Conservation (phyloP, 2,888 invertebrate species). For the Trachelus iudaicus region DNA sequence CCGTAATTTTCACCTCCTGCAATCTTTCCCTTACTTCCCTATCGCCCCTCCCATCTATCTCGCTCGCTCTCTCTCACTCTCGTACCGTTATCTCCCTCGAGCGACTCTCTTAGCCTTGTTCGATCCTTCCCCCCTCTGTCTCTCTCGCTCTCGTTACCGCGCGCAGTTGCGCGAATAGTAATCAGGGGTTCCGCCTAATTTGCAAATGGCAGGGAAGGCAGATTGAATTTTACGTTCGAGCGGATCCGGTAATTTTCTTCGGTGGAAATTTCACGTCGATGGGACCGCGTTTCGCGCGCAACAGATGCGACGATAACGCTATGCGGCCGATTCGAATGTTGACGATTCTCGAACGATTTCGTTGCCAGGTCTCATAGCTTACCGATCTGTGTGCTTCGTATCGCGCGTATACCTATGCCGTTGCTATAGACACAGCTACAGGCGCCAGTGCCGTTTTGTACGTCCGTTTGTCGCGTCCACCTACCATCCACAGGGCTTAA, state of each 20-base stretch:
- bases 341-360: not conserved
- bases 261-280: constrained; percentile 1
- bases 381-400: not conserved
- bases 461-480: not conserved
- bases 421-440: not conserved
- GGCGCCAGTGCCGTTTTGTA: not conserved
- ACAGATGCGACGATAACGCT: not conserved
- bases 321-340: not conserved
- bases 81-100: not conserved
- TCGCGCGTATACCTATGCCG: not conserved
- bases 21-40: not conserved
- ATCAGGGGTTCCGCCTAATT: constrained; percentile 40
- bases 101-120: not conserved
- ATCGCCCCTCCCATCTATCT: not conserved
- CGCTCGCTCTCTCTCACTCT: not conserved
- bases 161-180: constrained; percentile 3
- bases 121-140: not conserved
- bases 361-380: not conserved
- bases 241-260: constrained; percentile 44
- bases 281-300: not conserved
- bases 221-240: constrained; percentile 51
- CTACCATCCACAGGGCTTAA: not conserved
- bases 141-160: not conserved
- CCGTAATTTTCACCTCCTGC: not conserved
- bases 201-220: constrained; percentile 48